Evolutionary conservation across 2,113 vertebrate genomes (phyloP), one percentile per base, ranked within the genome.

Genomic region (Struthio camelus): DNA sequence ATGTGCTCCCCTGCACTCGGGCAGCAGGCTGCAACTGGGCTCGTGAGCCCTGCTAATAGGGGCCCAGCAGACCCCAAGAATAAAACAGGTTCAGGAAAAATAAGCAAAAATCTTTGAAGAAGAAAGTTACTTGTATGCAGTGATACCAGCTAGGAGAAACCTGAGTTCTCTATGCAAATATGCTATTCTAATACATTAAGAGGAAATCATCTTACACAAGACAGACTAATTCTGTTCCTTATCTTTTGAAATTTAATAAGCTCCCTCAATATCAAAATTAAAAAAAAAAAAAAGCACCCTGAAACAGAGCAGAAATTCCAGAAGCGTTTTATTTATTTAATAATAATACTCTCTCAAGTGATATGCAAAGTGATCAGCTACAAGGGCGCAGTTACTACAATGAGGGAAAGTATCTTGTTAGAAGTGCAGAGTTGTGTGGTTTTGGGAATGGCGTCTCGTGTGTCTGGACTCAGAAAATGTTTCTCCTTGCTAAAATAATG

Each of bases 401-500:
- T 67, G 80, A 79, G 23, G 46, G 67, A 48, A 48, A 84, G n/a
- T 36, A 32, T 54, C 70, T 88, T 44, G 69, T 20, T 42, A 62
- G 56, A 81, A 67, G 32, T 22, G 38, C 61, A 24, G 79, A 71
- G 58, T 40, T 95, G 93, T 85, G 58, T 28, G 5, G 67, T 66
- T 87, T 83, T n/a, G 36, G 65, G 92, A 58, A 78, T 0, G 1
- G 67, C 13, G 75, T 91, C 65, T 73, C 10, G 1, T 12, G 18
- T 14, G 1, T 58, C 42, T 56, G 34, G 51, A 9, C 44, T 80
- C 67, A 28, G 72, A 87, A 91, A 93, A 61, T 18, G 11, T 46
- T 94, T 85, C 78, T 38, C 61, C 72, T 89, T 78, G 48, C 72
- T 79, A 77, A 90, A 94, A 61, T 65, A 79, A 87, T 62, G 77